Conservation (phyloP, 2,113 vertebrate species). For the Brevimyrus niger region DNA sequence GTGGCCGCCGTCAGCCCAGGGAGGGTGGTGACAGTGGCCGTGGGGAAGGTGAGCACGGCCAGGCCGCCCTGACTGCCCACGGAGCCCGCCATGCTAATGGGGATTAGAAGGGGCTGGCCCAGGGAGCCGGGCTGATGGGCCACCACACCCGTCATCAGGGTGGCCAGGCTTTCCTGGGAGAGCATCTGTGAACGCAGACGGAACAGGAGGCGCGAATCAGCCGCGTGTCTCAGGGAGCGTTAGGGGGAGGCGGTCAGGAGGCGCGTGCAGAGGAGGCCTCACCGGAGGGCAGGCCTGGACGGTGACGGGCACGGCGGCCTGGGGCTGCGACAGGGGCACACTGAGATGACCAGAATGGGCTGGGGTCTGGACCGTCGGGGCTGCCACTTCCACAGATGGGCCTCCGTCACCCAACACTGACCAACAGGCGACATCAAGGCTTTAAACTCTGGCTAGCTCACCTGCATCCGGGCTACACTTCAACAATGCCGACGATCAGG, state of each 20-base stretch:
- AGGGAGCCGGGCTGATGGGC: conserved; percentile 79
- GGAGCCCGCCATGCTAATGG: conserved; percentile 88
- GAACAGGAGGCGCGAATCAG: background rate
- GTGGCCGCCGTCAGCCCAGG: conserved; percentile 75
- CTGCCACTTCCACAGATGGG: conserved; percentile 39
- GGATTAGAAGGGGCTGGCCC: conserved; percentile 93
- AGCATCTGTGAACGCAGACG: conserved; percentile 69
- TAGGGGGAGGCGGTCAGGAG: background rate
- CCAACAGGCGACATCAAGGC: background rate
- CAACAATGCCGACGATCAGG: background rate
- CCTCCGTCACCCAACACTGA: conserved; percentile 43
- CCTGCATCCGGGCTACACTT: background rate
- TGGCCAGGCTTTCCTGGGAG: conserved; percentile 92
- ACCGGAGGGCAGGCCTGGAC: conserved; percentile 67
- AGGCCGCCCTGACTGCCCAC: conserved; percentile 85
- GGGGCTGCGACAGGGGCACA: conserved; percentile 49
- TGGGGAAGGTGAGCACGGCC: conserved; percentile 87
- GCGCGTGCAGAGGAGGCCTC: background rate
- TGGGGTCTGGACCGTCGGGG: conserved; percentile 46
- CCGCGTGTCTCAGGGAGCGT: background rate
- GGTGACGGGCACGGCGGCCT: conserved; percentile 56
- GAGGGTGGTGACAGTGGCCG: conserved; percentile 81
- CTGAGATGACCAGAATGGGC: conserved; percentile 48
- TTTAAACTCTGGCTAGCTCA: background rate
- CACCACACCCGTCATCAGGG: conserved; percentile 95